Evolutionary conservation across 2,797 vertebrate genomes (phyloP).

Genomic region (Cyprinella venusta): DNA sequence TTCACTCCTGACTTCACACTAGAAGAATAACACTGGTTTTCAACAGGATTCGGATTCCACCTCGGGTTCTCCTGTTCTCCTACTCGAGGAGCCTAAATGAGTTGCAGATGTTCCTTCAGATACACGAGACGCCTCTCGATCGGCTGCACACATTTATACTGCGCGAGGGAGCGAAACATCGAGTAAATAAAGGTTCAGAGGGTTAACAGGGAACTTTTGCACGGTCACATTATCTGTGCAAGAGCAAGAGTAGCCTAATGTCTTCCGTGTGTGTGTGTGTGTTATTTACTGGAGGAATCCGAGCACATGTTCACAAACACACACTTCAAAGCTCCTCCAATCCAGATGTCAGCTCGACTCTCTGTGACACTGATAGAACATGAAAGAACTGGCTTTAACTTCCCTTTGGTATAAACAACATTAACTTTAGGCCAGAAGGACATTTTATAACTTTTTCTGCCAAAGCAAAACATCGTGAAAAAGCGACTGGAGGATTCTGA

Average conservation of each 20-base stretch:
- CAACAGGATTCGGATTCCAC: constrained; percentile 56
- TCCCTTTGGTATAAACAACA: neutral
- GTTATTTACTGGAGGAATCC: constrained; percentile 60
- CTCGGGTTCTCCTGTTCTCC: constrained; percentile 62
- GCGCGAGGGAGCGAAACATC: neutral
- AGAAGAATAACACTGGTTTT: neutral
- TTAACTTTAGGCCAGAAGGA: neutral
- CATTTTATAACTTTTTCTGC: neutral
- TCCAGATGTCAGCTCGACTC: constrained; percentile 64
- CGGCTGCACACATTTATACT: constrained; percentile 18
- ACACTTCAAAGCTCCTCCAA: constrained; percentile 69
- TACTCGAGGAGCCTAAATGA: constrained; percentile 72
- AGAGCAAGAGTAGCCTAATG: constrained; percentile 13
- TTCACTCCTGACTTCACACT: neutral
- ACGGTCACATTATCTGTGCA: neutral
- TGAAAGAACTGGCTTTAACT: neutral
- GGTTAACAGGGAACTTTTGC: neutral
- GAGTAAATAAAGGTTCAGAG: neutral
- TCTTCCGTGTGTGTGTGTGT: neutral
- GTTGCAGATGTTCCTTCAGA: constrained; percentile 77
- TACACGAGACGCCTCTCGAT: constrained; percentile 49
- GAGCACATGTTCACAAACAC: constrained; percentile 70
- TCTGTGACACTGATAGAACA: constrained; percentile 14
- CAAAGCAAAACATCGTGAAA: neutral
- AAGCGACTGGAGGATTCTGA: neutral